Evolutionary conservation across 2,888 invertebrate species (phyloP), one percentile per base, ranked within the genome.

Genomic region (Lasius platythorax): DNA sequence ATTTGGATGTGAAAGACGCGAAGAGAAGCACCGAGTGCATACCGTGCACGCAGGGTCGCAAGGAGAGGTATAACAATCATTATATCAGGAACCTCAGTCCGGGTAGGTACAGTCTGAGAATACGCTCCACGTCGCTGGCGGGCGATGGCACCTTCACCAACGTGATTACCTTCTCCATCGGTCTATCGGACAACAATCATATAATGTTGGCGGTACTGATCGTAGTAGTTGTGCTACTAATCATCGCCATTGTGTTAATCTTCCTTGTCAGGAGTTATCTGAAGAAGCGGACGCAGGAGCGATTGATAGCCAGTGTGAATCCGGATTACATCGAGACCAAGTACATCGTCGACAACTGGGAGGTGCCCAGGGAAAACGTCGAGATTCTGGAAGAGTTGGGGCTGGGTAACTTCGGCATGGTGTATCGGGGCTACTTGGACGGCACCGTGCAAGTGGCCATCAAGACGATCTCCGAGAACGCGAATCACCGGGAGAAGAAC

Each of bases 391-490:
- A 95, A 67, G 95, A 95, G 82, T 94, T 97, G 23, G 98, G 97
- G 0, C 95, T 97, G 86, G 98, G 98, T 3, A 96, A 97, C 5
- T 98, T 98, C 94, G 98, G 98, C 1, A 96, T 96, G 95, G 97
- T 98, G 0, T 97, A 96, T 91, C 96, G 96, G 89, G 97, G 97
- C 0, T 92, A 95, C 5, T 94, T 96, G 5, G 92, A 92, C 46
- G 93, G 92, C 9, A 88, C 94, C 28, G 89, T 94, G 1, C 94
- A 95, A 0, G 96, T 96, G 90, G 97, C 97, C 1, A 95, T 97
- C 4, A 97, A 97, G 95, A 97, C 97, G 2, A 96, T 97, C 23
- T 96, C 96, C 86, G 96, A 96, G 81, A 95, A 95, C 30, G 96
- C 96, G n/a, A 95, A 95, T 18, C 94, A 96, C 18, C 93, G 96